phyloP scores from a whole-genome alignment of 1,140 invertebrate species.

The Lineus longissimus region DNA sequence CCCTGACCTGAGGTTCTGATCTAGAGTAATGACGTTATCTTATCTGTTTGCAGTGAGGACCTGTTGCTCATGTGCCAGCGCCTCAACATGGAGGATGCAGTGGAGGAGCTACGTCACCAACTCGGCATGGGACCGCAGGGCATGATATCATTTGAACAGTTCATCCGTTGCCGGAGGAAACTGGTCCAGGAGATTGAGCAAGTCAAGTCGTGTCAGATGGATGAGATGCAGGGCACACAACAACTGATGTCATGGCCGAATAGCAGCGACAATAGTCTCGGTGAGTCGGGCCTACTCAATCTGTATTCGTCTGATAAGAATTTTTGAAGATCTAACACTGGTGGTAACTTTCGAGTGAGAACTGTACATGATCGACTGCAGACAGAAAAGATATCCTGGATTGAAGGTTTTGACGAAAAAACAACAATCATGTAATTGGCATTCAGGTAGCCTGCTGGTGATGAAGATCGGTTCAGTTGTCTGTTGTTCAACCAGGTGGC shows the following conservation, averaged over 20 bases:
- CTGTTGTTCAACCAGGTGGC: no score
- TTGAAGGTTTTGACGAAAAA: no score
- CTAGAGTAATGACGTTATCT: no score
- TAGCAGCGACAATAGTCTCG: constrained; percentile 6
- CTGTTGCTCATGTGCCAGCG: constrained; percentile 62
- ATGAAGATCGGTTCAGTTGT: no score
- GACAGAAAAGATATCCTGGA: no score
- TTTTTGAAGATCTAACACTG: no score
- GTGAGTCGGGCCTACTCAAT: background rate
- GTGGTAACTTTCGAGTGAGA: no score
- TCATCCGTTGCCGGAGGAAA: constrained; percentile 60
- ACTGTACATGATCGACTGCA: no score
- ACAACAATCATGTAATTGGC: no score
- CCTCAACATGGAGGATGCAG: constrained; percentile 62
- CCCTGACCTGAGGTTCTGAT: no score
- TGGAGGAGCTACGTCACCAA: constrained; percentile 64
- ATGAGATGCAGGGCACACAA: background rate
- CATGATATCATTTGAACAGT: constrained; percentile 65
- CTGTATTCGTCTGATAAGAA: background rate
- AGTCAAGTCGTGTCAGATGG: background rate
- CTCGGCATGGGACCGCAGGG: constrained; percentile 63
- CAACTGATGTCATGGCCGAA: background rate
- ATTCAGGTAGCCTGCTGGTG: no score
- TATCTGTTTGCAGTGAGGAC: constrained; percentile 59
- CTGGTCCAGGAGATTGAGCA: constrained; percentile 40